These are phyloP conservation scores for Struthidea cinerea DNA, from an alignment of 2,113 vertebrate genomes.

Conservation along the genomic window DNA sequence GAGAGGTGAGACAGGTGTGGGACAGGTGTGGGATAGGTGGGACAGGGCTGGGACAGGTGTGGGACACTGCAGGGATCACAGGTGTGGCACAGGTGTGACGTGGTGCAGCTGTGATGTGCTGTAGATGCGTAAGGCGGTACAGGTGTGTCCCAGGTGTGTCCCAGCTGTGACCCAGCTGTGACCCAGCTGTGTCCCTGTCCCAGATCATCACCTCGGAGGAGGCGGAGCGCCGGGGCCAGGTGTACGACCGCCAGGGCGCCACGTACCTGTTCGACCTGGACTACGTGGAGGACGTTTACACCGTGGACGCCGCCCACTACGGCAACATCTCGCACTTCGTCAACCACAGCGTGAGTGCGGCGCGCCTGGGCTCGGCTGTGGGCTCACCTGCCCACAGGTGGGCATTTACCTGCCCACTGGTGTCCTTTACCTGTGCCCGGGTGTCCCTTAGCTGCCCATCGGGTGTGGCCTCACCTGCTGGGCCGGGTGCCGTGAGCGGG, in stretches of 20 bases:
- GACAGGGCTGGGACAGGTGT: too few relatives aligned
- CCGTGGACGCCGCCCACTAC: conserved; percentile 87
- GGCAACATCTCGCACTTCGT: conserved; percentile 95
- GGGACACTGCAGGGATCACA: not conserved
- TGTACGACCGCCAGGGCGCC: conserved; percentile 87
- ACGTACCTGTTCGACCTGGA: conserved; percentile 88
- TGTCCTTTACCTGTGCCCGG: not conserved
- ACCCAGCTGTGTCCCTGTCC: not conserved
- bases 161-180: not conserved
- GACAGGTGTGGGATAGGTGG: not conserved
- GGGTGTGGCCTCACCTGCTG: not conserved
- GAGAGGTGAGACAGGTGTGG: conserved; percentile 65
- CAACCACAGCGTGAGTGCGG: conserved; percentile 86
- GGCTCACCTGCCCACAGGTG: fast-evolving
- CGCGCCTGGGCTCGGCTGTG: not conserved
- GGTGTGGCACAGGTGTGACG: not conserved
- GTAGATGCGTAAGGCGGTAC: too few relatives aligned
- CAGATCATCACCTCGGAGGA: conserved; percentile 94
- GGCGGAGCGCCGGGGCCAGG: conserved; percentile 84
- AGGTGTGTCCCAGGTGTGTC: not conserved
- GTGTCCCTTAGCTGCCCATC: too few relatives aligned
- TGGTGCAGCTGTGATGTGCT: not conserved
- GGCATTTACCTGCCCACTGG: too few relatives aligned
- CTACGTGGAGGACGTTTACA: conserved; percentile 86
- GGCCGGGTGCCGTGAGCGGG: not conserved